These are phyloP conservation scores for Antrozous pallidus DNA, from an alignment of 2,797 vertebrate species.

Conservation along the genomic window DNA sequence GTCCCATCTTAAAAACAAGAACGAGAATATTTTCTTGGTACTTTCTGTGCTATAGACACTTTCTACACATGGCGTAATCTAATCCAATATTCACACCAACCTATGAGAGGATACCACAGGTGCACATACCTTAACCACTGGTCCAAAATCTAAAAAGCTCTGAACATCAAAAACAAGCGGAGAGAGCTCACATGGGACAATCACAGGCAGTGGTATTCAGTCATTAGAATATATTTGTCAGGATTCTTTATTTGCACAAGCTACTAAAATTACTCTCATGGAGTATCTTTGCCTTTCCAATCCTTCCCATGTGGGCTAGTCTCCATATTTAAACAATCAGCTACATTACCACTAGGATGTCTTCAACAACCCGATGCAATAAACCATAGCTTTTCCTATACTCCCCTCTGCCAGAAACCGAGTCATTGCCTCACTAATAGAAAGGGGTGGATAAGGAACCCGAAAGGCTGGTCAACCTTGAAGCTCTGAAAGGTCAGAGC, in stretches of 20 bases:
- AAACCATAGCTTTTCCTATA: neutral
- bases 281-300: slow-evolving; percentile 7
- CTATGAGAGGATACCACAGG: neutral
- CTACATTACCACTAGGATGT: neutral
- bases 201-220: neutral
- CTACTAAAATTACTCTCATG: neutral
- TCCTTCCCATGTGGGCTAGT: neutral
- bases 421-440: too few relatives aligned
- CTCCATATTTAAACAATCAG: neutral
- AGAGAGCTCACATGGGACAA: neutral
- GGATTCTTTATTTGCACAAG: slow-evolving; percentile 21
- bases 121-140: neutral
- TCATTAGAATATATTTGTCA: slow-evolving; percentile 7
- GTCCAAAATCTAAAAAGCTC: neutral
- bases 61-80: neutral
- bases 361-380: neutral
- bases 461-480: too few relatives aligned
- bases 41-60: neutral
- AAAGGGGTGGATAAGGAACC: too few relatives aligned
- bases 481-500: too few relatives aligned
- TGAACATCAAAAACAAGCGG: slow-evolving; percentile 2
- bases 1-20: neutral
- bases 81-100: neutral
- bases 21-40: neutral
- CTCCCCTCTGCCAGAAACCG: too few relatives aligned